Evolutionary conservation across 2,797 vertebrate genomes (phyloP), one percentile per base, ranked within the genome.

Genomic region (Notamacropus eugenii): DNA sequence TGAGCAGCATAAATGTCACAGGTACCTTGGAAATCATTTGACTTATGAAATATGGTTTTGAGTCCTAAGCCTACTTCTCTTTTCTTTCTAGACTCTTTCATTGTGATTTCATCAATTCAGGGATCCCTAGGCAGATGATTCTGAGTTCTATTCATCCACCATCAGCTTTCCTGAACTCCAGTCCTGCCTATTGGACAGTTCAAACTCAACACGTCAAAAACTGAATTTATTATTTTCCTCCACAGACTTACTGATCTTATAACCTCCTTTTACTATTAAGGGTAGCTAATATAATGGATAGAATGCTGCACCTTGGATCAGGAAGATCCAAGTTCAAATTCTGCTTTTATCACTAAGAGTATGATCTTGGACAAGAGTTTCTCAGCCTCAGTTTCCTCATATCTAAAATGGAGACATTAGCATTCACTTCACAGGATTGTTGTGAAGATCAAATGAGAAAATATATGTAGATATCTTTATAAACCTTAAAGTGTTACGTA

Each of bases 1-100:
- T 97, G 92, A 97, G 97, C 97, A 99, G 98, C 98, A 97, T 99
- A 97, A 59, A 98, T 97, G 95, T 99, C 95, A 97, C 97, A 98
- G 98, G 98, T 99, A 99, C 98, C 93, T 46, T 93, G 95, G 82
- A 91, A 90, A 29, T 97, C 97, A 57, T 96, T 94, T 92, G 46
- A 97, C 97, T 95, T 92, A 27, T 62, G 50, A 27, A 24, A 0
- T 90, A 94, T 91, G 74, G 90, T 94, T 95, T n/a, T 97, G 95
- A 97, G 94, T 50, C 74, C 74, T 46, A 27, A 87, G 40, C 40
- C 24, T 87, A 87, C 40, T 87, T 87, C 40, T 87, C 74, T 87
- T 87, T 87, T 87, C 74, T 46, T 50, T 27, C n/a, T 82, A 3
- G 40, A 40, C 5, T 74, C 62, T 67, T 67, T 14, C 31, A 27